These are phyloP conservation scores for Troilus luridus DNA, from an alignment of 2,888 invertebrate genomes.

Conservation along the genomic window DNA sequence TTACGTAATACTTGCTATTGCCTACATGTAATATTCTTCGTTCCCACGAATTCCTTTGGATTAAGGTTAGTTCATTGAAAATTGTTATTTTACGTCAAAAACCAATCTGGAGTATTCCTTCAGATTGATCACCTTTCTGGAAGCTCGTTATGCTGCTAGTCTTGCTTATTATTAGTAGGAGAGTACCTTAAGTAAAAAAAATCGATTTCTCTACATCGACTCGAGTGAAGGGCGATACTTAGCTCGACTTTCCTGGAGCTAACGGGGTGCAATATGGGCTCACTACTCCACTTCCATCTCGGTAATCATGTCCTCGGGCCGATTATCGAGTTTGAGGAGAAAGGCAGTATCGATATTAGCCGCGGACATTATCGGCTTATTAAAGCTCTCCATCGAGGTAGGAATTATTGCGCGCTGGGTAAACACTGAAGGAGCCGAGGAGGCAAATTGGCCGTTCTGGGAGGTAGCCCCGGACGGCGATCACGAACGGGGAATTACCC, in stretches of 20 bases:
- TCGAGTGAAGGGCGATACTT: neutral
- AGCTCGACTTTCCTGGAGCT: neutral
- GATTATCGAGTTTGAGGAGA: conserved; percentile 21
- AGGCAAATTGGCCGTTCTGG: neutral
- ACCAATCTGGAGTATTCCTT: too few relatives aligned
- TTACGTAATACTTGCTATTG: too few relatives aligned
- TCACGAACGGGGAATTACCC: conserved; percentile 9
- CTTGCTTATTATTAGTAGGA: too few relatives aligned
- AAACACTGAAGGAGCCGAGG: conserved; percentile 31
- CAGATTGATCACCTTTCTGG: too few relatives aligned
- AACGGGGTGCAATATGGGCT: conserved; percentile 14
- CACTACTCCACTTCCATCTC: neutral
- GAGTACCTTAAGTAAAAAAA: too few relatives aligned
- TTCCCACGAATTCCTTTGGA: too few relatives aligned
- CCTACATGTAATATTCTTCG: too few relatives aligned
- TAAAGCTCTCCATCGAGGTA: conserved; percentile 1
- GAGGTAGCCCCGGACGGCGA: neutral
- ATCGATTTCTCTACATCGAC: neutral
- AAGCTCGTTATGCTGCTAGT: too few relatives aligned
- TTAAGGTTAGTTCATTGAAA: too few relatives aligned
- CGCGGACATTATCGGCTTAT: conserved; percentile 10
- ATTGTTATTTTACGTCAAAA: too few relatives aligned
- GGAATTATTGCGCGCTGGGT: conserved; percentile 24
- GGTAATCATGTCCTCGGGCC: neutral
- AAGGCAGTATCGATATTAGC: neutral